Evolutionary conservation across 2,113 vertebrate genomes (phyloP).

Genomic region (Zosterops borbonicus): DNA sequence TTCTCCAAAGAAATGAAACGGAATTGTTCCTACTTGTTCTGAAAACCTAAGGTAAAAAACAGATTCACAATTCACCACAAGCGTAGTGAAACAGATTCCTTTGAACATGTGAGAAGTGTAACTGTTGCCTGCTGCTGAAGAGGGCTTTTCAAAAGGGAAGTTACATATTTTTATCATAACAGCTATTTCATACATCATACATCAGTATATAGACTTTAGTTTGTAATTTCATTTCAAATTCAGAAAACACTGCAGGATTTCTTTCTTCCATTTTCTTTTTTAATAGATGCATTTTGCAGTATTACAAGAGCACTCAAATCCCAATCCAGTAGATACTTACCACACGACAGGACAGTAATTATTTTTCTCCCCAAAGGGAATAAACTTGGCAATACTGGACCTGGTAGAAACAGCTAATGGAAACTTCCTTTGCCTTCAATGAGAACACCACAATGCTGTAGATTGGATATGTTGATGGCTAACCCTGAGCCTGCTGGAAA

Average conservation of each 20-base stretch:
- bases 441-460: not conserved
- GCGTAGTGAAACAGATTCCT: not conserved
- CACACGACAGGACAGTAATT: fast-evolving
- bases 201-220: not conserved
- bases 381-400: not conserved
- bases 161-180: not conserved
- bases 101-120: not conserved
- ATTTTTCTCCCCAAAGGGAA: not conserved
- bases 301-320: not conserved
- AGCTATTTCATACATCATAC: not conserved
- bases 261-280: not conserved
- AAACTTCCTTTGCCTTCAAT: not conserved
- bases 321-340: not conserved
- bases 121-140: not conserved
- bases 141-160: not conserved
- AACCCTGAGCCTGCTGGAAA: not conserved
- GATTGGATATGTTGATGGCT: not conserved
- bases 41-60: not conserved
- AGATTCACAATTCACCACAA: not conserved
- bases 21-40: not conserved
- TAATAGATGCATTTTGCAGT: not conserved
- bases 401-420: not conserved
- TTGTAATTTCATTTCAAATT: not conserved
- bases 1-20: not conserved
- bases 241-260: not conserved